A percentile compares a stretch with the other conserved stretches of the same genome.
These are phyloP conservation scores for Xanthostigma xanthostigma DNA, from an alignment of 2,888 invertebrate species.

Conservation along the genomic window DNA sequence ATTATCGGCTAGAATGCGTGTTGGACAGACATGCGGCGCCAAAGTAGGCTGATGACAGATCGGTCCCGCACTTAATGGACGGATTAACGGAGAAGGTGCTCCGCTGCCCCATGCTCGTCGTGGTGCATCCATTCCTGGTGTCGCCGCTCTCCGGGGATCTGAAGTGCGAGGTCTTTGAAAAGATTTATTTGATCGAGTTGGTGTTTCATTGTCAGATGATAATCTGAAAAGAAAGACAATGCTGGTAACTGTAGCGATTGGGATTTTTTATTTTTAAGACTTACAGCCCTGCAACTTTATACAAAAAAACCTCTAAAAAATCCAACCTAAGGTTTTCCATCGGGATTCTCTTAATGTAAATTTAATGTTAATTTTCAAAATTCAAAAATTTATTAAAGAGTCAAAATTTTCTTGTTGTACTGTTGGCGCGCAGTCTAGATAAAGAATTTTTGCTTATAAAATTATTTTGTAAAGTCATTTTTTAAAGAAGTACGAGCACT, in stretches of 20 bases:
- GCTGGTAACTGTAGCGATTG: not conserved
- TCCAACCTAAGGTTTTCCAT: no score
- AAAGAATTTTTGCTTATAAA: no score
- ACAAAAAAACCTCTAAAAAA: no score
- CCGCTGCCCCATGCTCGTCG: constrained; percentile 36
- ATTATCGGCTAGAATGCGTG: constrained; percentile 40
- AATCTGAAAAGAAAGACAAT: constrained; percentile 9
- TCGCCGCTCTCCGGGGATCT: constrained; percentile 18
- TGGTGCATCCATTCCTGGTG: constrained; percentile 26
- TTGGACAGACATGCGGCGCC: constrained; percentile 30
- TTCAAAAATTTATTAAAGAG: no score
- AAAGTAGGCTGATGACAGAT: constrained; percentile 35
- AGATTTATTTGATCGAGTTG: constrained; percentile 12
- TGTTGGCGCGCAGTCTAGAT: no score
- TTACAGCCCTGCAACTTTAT: no score
- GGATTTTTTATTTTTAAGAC: not conserved
- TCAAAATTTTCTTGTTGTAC: no score
- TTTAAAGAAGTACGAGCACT: no score
- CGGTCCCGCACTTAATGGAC: constrained; percentile 51
- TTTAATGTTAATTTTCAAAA: no score
- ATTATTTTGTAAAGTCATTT: no score
- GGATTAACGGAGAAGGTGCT: constrained; percentile 32
- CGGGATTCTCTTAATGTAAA: no score
- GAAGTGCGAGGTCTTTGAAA: constrained; percentile 24
- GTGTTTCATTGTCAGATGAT: constrained; percentile 15